These are phyloP conservation scores for Colostygia pectinataria DNA, from an alignment of 2,888 invertebrate genomes.

Conservation along the genomic window DNA sequence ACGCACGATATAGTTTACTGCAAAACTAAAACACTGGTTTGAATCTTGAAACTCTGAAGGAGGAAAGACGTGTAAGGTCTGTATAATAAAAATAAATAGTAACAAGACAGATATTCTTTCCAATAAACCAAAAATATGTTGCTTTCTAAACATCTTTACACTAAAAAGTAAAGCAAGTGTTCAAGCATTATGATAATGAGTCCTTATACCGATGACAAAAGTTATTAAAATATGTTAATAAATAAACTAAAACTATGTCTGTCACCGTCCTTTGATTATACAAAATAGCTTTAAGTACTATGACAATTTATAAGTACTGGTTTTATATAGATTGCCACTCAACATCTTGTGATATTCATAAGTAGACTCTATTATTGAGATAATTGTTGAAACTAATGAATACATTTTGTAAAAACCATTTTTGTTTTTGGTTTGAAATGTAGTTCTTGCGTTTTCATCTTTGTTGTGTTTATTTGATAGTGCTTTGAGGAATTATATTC, in stretches of 20 bases:
- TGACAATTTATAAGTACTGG: constrained; percentile 27
- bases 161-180: constrained; percentile 18
- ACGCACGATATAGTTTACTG: too few species aligned
- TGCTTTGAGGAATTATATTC: not conserved
- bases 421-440: too few species aligned
- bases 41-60: too few species aligned
- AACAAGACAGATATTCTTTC: constrained; percentile 10
- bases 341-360: constrained; percentile 1
- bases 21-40: too few species aligned
- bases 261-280: constrained; percentile 14
- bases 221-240: constrained; percentile 18
- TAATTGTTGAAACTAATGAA: not conserved
- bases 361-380: constrained; percentile 4
- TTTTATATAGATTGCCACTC: not conserved
- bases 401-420: not conserved
- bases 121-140: constrained; percentile 15
- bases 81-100: not conserved
- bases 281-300: constrained; percentile 24
- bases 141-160: constrained; percentile 11
- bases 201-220: constrained; percentile 23
- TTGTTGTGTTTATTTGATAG: not conserved
- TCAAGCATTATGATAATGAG: constrained; percentile 26
- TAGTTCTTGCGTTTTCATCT: too few species aligned
- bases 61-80: too few species aligned
- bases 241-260: constrained; percentile 20